Evolutionary conservation across 2,797 vertebrate species (phyloP).

Genomic region (Macroramphosus scolopax): DNA sequence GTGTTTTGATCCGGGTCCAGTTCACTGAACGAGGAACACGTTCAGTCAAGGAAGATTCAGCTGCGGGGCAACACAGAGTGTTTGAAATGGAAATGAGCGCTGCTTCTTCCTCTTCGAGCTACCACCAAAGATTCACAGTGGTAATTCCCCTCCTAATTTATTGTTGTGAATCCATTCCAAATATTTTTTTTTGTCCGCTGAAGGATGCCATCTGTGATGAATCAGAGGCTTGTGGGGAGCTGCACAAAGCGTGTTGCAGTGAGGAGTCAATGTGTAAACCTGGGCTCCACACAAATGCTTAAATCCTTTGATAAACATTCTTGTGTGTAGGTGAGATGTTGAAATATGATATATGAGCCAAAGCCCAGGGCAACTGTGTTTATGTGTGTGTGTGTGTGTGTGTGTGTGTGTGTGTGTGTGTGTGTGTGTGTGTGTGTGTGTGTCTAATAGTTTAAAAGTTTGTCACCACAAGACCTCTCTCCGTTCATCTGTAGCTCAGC

Average conservation of each 20-base stretch:
- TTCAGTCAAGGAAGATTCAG: constrained; percentile 71
- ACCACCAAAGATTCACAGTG: constrained; percentile 40
- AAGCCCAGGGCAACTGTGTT: constrained; percentile 48
- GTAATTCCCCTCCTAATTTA: constrained; percentile 62
- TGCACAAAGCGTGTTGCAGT: constrained; percentile 33
- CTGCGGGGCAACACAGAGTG: constrained; percentile 63
- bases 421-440: constrained; percentile 10
- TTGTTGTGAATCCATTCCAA: constrained; percentile 54
- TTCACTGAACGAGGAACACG: constrained; percentile 74
- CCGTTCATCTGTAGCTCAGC: constrained; percentile 51
- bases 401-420: constrained; percentile 22
- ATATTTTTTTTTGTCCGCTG: constrained; percentile 13
- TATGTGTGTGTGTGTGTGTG: too few relatives aligned
- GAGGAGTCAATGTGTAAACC: constrained; percentile 27
- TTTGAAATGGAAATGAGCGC: constrained; percentile 81
- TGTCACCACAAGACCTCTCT: constrained; percentile 61
- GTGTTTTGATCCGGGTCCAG: constrained; percentile 81
- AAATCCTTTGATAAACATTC: constrained; percentile 62
- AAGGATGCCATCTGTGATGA: constrained; percentile 43
- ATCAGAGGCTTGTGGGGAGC: constrained; percentile 39
- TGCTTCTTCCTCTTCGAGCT: constrained; percentile 61
- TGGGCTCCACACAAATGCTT: constrained; percentile 42
- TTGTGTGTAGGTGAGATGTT: constrained; percentile 65
- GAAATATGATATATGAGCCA: constrained; percentile 62
- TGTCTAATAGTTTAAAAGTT: constrained; percentile 45